Evolutionary conservation across 1,140 invertebrate species (phyloP).

Genomic region (Drosophila nannoptera): DNA sequence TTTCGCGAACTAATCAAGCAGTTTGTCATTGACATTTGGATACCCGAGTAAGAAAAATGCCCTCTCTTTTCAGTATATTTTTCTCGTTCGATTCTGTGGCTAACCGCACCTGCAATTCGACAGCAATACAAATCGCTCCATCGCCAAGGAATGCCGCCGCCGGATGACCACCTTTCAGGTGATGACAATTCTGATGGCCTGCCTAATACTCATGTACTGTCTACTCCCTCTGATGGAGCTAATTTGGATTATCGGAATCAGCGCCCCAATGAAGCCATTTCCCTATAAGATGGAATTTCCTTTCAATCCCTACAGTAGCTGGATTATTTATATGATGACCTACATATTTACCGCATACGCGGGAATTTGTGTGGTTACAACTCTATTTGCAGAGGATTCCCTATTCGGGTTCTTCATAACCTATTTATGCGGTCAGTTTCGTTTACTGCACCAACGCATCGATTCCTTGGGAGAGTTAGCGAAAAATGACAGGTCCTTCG

Average conservation of each 20-base stretch:
- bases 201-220: slow-evolving; percentile 75
- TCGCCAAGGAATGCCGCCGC: slow-evolving; percentile 45
- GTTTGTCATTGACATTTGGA: slow-evolving; percentile 71
- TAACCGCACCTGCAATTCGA: background rate
- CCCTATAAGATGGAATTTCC: slow-evolving; percentile 77
- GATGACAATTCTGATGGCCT: slow-evolving; percentile 60
- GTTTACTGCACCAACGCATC: slow-evolving; percentile 60
- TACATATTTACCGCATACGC: slow-evolving; percentile 73
- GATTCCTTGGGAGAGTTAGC: slow-evolving; percentile 18
- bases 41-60: slow-evolving; percentile 58
- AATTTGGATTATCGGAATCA: slow-evolving; percentile 30
- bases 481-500: background rate
- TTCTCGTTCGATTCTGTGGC: too few relatives aligned
- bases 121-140: slow-evolving; percentile 30
- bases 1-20: slow-evolving; percentile 57
- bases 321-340: slow-evolving; percentile 55
- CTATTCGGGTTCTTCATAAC: slow-evolving; percentile 74
- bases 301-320: slow-evolving; percentile 58
- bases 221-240: slow-evolving; percentile 66
- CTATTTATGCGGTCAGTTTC: slow-evolving; percentile 73
- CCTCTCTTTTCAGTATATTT: too few relatives aligned
- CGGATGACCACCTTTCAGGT: slow-evolving; percentile 66
- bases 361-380: slow-evolving; percentile 77
- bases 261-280: slow-evolving; percentile 61
- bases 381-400: slow-evolving; percentile 75